Evolutionary conservation across 2,888 invertebrate species (phyloP).

Genomic region (Acholoe squamosa): DNA sequence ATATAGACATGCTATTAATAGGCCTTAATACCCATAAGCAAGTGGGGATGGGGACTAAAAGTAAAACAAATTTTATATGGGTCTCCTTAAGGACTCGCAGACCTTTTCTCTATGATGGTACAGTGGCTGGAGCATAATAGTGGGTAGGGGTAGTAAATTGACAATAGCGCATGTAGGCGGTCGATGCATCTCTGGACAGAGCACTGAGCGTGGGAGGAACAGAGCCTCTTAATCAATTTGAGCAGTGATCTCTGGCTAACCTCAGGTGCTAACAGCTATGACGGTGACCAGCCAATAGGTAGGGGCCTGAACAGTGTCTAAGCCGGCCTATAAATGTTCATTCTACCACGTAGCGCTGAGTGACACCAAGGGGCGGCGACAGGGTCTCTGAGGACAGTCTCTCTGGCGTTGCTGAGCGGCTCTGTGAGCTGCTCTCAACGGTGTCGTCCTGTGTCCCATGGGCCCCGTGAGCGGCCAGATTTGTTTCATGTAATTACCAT

Average conservation of each 20-base stretch:
- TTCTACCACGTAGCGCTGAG: no score
- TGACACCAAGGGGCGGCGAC: neutral
- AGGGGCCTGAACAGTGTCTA: neutral
- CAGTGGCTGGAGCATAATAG: no score
- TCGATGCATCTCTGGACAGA: no score
- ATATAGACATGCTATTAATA: no score
- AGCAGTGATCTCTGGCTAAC: neutral
- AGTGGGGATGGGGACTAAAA: no score
- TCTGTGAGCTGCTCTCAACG: neutral
- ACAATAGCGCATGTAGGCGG: no score
- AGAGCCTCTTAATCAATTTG: constrained; percentile 25
- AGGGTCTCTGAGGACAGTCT: neutral
- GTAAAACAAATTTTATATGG: no score
- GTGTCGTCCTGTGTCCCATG: neutral
- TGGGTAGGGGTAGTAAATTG: no score
- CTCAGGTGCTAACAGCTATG: neutral
- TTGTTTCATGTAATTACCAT: constrained; percentile 55
- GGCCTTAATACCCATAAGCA: no score
- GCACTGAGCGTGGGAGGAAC: neutral
- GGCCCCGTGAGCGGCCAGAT: constrained; percentile 29
- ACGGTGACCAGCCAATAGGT: neutral
- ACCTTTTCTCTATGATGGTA: no score
- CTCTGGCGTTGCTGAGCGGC: neutral
- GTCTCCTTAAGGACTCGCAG: no score
- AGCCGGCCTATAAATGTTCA: neutral